A percentile compares a stretch with the other conserved stretches of the same genome.
phyloP scores from a whole-genome alignment of 2,113 vertebrate species.

The Trogon surrucura region DNA sequence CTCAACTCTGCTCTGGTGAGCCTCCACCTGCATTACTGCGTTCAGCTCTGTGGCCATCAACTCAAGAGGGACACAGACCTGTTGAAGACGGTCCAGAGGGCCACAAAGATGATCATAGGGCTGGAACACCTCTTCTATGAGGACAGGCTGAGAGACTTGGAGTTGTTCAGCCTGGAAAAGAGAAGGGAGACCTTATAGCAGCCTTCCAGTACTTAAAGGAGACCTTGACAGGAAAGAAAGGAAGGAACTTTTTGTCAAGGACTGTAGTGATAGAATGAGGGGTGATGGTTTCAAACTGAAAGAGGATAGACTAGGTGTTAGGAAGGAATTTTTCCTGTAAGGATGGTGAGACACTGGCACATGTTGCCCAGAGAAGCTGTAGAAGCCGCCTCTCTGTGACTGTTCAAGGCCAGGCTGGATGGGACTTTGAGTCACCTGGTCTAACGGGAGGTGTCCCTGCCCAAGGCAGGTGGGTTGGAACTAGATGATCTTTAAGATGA shows the following conservation, averaged over 20 bases:
- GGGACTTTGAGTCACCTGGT: not conserved
- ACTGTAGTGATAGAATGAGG: not conserved
- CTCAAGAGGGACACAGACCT: no score
- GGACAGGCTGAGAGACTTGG: not conserved
- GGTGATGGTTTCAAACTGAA: not conserved
- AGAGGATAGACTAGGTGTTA: not conserved
- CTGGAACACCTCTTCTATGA: not conserved
- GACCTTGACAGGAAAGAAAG: not conserved
- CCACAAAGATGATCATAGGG: fast-evolving
- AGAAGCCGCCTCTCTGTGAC: not conserved
- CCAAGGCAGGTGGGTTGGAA: not conserved
- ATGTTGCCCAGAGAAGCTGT: not conserved
- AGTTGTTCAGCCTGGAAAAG: not conserved
- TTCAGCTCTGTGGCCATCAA: not conserved
- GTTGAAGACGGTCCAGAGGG: no score
- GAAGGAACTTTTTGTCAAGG: not conserved
- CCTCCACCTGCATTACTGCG: not conserved
- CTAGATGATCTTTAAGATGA: not conserved
- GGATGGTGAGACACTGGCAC: not conserved
- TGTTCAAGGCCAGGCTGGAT: not conserved
- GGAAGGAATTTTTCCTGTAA: not conserved
- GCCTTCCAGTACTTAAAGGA: not conserved
- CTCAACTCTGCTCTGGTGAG: not conserved
- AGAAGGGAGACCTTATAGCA: not conserved
- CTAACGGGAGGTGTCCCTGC: not conserved